A percentile compares a stretch with the other conserved stretches of the same genome.
Conservation (phyloP, 1,140 invertebrate species). For the Adelges cooleyi region DNA sequence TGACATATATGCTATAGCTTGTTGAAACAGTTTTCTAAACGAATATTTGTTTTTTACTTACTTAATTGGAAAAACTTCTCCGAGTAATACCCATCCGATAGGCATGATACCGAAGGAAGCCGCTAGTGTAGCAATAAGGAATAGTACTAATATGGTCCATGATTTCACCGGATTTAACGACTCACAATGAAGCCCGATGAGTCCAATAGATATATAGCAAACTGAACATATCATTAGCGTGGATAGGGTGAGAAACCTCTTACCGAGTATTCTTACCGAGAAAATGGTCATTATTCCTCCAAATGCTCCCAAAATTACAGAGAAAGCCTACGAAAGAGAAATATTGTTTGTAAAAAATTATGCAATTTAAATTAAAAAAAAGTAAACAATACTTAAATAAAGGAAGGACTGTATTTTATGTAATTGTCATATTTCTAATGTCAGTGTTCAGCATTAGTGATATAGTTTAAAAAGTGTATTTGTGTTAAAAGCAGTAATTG, state of each 20-base stretch:
- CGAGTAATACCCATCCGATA: conserved; percentile 35
- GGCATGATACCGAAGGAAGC: conserved; percentile 22
- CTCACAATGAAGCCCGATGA: background rate
- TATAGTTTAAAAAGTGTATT: too few relatives aligned
- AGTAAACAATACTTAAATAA: too few relatives aligned
- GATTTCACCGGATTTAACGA: background rate
- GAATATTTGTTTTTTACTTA: conserved; percentile 2
- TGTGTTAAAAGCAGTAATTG: too few relatives aligned
- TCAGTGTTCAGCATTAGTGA: too few relatives aligned
- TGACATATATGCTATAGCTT: too few relatives aligned
- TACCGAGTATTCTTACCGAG: background rate
- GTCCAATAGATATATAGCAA: conserved; percentile 12
- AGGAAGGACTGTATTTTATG: too few relatives aligned
- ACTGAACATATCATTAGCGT: background rate
- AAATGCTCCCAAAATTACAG: background rate
- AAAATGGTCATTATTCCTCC: conserved; percentile 4
- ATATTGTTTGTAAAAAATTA: too few relatives aligned
- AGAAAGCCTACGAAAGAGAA: too few relatives aligned
- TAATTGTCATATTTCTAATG: too few relatives aligned
- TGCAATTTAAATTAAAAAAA: too few relatives aligned
- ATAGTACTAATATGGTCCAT: background rate
- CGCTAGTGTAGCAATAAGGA: background rate
- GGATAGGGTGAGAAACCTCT: conserved; percentile 1
- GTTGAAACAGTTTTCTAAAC: background rate
- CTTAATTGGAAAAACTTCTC: conserved; percentile 36